A percentile compares a stretch with the other conserved stretches of the same genome.
These are phyloP conservation scores for Corythornis vintsioides DNA, from an alignment of 2,113 vertebrate species.

Conservation along the genomic window DNA sequence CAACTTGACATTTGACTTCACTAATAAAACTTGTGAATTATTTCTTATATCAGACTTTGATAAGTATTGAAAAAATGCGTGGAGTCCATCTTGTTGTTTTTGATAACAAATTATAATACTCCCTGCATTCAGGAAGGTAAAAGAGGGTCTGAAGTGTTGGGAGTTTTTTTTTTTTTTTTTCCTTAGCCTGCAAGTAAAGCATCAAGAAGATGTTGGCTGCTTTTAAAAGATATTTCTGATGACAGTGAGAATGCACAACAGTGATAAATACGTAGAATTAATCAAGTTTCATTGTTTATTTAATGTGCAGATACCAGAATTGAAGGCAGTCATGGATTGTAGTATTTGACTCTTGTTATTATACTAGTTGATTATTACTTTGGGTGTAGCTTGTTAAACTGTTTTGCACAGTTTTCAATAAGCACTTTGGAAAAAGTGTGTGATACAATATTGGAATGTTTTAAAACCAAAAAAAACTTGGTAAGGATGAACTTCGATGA, in stretches of 20 bases:
- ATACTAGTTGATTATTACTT: background rate
- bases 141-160: background rate
- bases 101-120: background rate
- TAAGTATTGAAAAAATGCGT: background rate
- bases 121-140: background rate
- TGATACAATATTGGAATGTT: background rate
- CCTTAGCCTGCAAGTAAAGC: background rate
- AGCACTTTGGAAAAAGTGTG: background rate
- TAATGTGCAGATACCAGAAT: background rate
- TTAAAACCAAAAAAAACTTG: background rate
- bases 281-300: background rate
- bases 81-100: background rate
- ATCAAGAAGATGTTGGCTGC: rapidly evolving
- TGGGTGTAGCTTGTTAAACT: background rate
- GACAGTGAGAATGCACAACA: background rate
- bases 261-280: background rate
- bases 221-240: background rate
- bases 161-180: background rate
- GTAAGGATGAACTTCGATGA: background rate
- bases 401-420: background rate
- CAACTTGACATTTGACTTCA: background rate
- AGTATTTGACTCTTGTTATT: background rate
- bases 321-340: background rate
- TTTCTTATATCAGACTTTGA: background rate
- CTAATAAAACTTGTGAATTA: background rate